Evolutionary conservation across 2,797 vertebrate species (phyloP).

Genomic region (Corythornis leucogaster): DNA sequence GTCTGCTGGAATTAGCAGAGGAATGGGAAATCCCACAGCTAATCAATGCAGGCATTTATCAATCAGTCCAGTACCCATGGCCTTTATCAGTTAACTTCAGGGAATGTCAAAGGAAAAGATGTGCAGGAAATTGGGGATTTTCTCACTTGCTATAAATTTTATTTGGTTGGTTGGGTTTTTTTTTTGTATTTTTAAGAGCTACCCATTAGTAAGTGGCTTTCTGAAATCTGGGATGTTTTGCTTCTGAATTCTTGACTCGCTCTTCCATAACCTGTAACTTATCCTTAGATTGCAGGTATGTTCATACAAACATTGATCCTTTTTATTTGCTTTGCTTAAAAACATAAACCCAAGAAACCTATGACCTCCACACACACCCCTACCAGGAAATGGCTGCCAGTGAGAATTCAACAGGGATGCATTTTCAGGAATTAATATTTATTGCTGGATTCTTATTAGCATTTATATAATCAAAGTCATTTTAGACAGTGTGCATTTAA

Average conservation of each 20-base stretch:
- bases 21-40: background rate
- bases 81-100: background rate
- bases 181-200: background rate
- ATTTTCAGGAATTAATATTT: background rate
- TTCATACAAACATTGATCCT: background rate
- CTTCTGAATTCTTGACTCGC: background rate
- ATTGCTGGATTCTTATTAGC: background rate
- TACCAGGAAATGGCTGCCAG: background rate
- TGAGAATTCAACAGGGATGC: fast-evolving
- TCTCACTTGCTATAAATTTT: background rate
- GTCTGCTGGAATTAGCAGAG: background rate
- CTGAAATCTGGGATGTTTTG: background rate
- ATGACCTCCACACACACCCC: background rate
- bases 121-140: background rate
- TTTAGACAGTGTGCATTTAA: background rate
- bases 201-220: background rate
- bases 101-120: background rate
- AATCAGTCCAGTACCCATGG: background rate
- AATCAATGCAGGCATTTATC: background rate
- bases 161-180: background rate
- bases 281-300: background rate
- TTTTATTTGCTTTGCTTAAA: background rate
- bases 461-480: background rate
- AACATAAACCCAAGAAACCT: background rate
- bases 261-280: background rate